Evolutionary conservation across 2,113 vertebrate genomes (phyloP).

Genomic region (Tupaia chinensis): DNA sequence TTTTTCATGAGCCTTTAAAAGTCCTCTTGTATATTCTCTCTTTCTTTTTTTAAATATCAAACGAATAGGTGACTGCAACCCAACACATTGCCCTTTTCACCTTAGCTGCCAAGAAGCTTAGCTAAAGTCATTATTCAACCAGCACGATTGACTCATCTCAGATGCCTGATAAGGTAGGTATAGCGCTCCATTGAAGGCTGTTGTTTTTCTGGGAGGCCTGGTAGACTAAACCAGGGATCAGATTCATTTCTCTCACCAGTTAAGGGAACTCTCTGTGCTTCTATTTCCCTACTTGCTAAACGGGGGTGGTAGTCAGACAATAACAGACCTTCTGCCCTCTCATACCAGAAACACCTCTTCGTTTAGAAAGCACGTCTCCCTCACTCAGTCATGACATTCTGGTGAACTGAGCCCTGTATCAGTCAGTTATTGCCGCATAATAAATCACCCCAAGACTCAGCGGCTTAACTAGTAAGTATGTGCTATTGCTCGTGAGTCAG

Average conservation of each 20-base stretch:
- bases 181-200: neutral
- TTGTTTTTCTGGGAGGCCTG: neutral
- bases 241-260: neutral
- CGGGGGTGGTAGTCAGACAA: neutral
- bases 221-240: neutral
- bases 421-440: neutral
- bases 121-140: neutral
- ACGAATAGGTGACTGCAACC: neutral
- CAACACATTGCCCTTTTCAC: conserved; percentile 20
- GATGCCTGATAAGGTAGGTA: no score
- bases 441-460: neutral
- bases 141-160: neutral
- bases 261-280: neutral
- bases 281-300: neutral
- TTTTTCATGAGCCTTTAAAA: no score
- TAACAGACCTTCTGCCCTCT: neutral
- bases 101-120: conserved; percentile 27
- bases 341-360: neutral
- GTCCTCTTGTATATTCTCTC: neutral
- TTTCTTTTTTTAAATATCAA: neutral
- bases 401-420: no score
- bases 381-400: neutral
- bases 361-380: neutral
- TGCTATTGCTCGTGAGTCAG: neutral
- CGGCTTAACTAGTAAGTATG: neutral